A percentile compares a stretch with the other conserved stretches of the same genome.
These are phyloP conservation scores for Sarcophaga variegata DNA, from an alignment of 2,888 invertebrate genomes.

Conservation along the genomic window DNA sequence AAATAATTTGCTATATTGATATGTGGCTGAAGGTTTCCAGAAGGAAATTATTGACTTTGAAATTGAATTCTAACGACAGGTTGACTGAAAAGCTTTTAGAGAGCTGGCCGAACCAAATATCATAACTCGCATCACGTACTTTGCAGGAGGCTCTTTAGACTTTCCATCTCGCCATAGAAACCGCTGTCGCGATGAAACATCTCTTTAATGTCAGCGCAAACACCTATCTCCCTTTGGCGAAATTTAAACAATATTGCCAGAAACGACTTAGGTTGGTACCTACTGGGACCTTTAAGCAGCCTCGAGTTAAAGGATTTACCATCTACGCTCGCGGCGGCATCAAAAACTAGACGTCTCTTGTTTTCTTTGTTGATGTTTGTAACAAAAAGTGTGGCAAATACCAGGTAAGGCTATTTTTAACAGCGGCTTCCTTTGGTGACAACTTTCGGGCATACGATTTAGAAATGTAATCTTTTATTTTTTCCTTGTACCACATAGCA, in stretches of 20 bases:
- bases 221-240: conserved; percentile 57
- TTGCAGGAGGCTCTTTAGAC: conserved; percentile 22
- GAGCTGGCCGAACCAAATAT: conserved; percentile 62
- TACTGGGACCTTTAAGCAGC: conserved; percentile 53
- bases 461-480: conserved; percentile 33
- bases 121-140: conserved; percentile 53
- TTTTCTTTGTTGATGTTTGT: conserved; percentile 54
- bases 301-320: conserved; percentile 56
- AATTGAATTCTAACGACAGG: no score
- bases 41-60: no score
- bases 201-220: conserved; percentile 52
- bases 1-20: no score
- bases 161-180: conserved; percentile 63
- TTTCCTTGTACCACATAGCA: conserved; percentile 29
- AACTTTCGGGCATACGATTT: conserved; percentile 47
- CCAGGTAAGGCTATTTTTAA: conserved; percentile 37
- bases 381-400: conserved; percentile 49
- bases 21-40: no score
- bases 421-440: conserved; percentile 20
- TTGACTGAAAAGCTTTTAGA: neutral
- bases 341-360: conserved; percentile 58
- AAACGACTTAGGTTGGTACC: conserved; percentile 57
- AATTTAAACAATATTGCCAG: conserved; percentile 61
- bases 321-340: conserved; percentile 51
- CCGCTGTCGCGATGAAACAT: no score